Base-by-base conservation (phyloP, 2,113 vertebrate genomes). In the Rhodinocichla rosea region DNA sequence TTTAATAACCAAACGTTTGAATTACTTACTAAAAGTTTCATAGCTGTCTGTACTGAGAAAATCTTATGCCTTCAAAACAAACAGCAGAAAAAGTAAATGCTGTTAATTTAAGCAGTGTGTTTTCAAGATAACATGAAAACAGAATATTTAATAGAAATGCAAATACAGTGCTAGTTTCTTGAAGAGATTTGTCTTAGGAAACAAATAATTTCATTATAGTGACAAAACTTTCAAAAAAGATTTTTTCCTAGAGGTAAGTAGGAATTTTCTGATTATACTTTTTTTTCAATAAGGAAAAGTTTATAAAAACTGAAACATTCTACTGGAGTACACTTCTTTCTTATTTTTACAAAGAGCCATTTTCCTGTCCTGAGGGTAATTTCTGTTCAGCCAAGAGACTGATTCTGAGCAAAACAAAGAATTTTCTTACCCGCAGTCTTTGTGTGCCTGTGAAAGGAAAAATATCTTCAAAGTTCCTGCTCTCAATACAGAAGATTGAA, bases 141-240 rank as follows among this genome's bases (percentile, higher is more conserved):
- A 94, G 78, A 95, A 95, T 93, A 96, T 94, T 95, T 96, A 97
- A 95, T 92, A 68, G 76, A 91, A 97, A 93, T 96, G 63, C 50
- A 95, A 97, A 93, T 88, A 88, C 69, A 80, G 56, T 50, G 30
- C 73, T 80, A 74, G 50, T 91, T 97, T 93, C 93, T 95, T 83
- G 67, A 94, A 95, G 56, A 62, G 27, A 59, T 95, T 97, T 96
- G 77, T 94, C 91, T 97, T 94, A 49, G 37, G 23, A 97, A 97
- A 94, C 70, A 96, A 97, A 71, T 89, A 6, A 75, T 83, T 94
- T 96, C 96, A 97, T 97, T 94, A 89, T 35, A 83, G 44, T 83
- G 53, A 55, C 40, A 91, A 94, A 69, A 20, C 27, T 95, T 97
- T 81, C 45, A 85, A 50, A 55, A 37, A 53, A 28, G 13, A 26